These are phyloP conservation scores for Drosophila saltans DNA, from an alignment of 1,140 invertebrate species.

Conservation along the genomic window DNA sequence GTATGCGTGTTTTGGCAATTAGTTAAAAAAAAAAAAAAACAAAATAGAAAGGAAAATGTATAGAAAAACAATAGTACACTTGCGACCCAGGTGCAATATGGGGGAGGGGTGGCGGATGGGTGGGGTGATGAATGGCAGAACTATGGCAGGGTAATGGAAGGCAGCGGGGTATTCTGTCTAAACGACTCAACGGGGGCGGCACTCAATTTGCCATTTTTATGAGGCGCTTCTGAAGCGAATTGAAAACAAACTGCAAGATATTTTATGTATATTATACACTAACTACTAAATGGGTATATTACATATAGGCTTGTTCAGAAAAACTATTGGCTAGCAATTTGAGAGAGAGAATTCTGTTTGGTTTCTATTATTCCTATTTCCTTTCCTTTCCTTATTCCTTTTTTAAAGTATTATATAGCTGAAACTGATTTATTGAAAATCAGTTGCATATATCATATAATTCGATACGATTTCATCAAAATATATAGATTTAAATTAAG, in stretches of 20 bases:
- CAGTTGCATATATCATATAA: too few species aligned
- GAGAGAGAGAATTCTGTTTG: too few species aligned
- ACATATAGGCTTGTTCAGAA: too few species aligned
- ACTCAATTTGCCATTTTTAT: conserved; percentile 81
- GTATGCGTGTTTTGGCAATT: conserved; percentile 67
- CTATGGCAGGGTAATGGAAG: neutral
- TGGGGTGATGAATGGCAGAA: neutral
- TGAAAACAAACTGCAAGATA: conserved; percentile 61
- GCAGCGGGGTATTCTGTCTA: conserved; percentile 28
- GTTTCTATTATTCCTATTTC: too few species aligned
- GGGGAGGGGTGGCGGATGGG: neutral
- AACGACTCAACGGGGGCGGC: conserved; percentile 70
- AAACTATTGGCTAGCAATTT: too few species aligned
- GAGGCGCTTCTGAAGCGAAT: conserved; percentile 68
- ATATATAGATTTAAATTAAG: too few species aligned
- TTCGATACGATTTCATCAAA: too few species aligned
- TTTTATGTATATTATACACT: conserved; percentile 23
- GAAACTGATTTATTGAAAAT: too few species aligned
- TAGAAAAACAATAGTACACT: neutral
- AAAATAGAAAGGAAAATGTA: conserved; percentile 4
- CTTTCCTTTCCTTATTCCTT: too few species aligned
- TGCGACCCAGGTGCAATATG: neutral
- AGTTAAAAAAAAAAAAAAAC: conserved; percentile 47
- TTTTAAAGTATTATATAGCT: too few species aligned
- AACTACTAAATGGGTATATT: conserved; percentile 24